Evolutionary conservation across 23 tunicate species (phyloP), one percentile per base, ranked within the genome.

Genomic region (Phallusia fumigata): DNA sequence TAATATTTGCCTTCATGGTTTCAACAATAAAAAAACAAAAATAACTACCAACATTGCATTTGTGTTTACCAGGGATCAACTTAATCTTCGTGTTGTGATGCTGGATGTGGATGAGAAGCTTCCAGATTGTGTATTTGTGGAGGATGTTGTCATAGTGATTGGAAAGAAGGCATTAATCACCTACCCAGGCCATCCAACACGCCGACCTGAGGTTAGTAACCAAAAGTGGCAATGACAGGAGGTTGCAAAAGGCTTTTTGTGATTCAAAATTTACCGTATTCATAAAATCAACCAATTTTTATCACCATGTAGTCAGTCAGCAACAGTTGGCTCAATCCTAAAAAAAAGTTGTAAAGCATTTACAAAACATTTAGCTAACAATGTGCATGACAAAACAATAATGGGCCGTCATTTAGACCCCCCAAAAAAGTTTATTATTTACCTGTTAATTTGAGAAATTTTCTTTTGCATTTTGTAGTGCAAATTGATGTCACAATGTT

Each of bases 51-150:
- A n/a, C n/a, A 40, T 40, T 5, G 47, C 47, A 40, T 40, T 40
- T 40, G 5, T 40, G n/a, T 6, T 58, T 35, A 33, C 18, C 45
- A 90, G 95, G 53, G 80, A 86, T 35, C 52, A 83, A 21, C 76
- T 92, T 21, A 83, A 85, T 33, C 76, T 92, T 19, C 84, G 89
- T 26, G 88, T 95, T 24, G 64, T 89, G n/a, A 65, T 86, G 26
- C 73, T 95, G 44, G 88, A 84, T 24, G 87, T 89, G 18, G 99
- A 95, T 73, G 93, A 90, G 22, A 79, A 22, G 16, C 65, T 90
- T 21, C 96, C 99, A 1, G 99, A 95, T 69, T 95, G 96, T 73
- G 99, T 95, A 0, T 95, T 95, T 72, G 95, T 90, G 35, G 99
- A 95, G 80, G 99, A 95, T 40, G 85, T 87, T 19, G 86, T 78